A percentile compares a stretch with the other conserved stretches of the same genome.
These are phyloP conservation scores for Nipponacmea schrenckii DNA, from an alignment of 2,888 invertebrate species.

Conservation along the genomic window DNA sequence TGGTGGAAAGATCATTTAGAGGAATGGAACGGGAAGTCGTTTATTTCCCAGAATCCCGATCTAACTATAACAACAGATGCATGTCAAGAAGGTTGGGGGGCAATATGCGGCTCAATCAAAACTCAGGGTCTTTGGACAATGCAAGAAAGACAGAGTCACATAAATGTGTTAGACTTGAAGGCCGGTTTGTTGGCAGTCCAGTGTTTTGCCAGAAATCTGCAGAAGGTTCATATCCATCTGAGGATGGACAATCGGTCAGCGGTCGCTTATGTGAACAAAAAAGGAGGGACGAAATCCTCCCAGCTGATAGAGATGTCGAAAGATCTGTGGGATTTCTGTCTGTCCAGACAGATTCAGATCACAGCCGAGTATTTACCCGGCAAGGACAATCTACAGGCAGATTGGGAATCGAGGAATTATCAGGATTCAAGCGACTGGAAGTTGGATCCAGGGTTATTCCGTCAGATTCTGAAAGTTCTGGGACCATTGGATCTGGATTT, in stretches of 20 bases:
- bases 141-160: constrained; percentile 8
- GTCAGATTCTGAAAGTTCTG: not conserved
- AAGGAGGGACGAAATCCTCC: constrained; percentile 9
- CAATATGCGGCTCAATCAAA: constrained; percentile 13
- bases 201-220: constrained; percentile 16
- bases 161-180: constrained; percentile 21
- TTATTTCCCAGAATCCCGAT: constrained; percentile 1
- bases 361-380: not conserved
- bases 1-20: constrained; percentile 21
- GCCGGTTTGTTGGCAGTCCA: constrained; percentile 18
- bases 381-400: not conserved
- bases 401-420: constrained; percentile 6
- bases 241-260: constrained; percentile 20
- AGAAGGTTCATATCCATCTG: constrained; percentile 15
- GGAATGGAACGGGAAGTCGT: constrained; percentile 10
- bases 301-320: not conserved
- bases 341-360: not conserved
- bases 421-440: constrained; percentile 11
- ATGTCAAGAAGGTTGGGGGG: constrained; percentile 19
- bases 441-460: not conserved
- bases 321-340: constrained; percentile 8
- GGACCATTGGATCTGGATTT: not conserved
- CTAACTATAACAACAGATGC: constrained; percentile 16
- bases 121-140: constrained; percentile 18
- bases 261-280: constrained; percentile 23